A percentile compares a stretch with the other conserved stretches of the same genome.
Evolutionary conservation across 2,888 invertebrate species (phyloP).

Genomic region (Zhuqinia jingwanae): DNA sequence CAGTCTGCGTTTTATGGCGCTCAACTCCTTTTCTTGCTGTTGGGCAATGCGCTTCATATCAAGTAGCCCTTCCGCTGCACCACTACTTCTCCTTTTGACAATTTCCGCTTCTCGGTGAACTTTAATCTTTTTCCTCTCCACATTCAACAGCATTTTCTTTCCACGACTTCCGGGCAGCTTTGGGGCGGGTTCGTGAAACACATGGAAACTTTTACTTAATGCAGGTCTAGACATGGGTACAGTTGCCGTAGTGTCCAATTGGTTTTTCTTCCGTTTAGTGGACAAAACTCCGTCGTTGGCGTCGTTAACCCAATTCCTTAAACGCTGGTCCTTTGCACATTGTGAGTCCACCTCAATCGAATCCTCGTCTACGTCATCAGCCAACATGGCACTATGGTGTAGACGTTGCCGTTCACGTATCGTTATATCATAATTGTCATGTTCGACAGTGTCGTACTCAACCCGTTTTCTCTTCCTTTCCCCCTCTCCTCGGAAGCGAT

Average conservation of each 20-base stretch:
- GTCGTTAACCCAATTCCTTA: slow-evolving; percentile 60
- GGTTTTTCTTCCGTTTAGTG: slow-evolving; percentile 31
- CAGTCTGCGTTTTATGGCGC: slow-evolving; percentile 46
- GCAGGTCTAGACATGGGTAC: slow-evolving; percentile 52
- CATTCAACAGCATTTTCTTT: slow-evolving; percentile 56
- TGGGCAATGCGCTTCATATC: slow-evolving; percentile 51
- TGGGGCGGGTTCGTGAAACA: slow-evolving; percentile 64
- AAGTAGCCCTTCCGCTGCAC: neutral
- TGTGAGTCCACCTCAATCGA: slow-evolving; percentile 17
- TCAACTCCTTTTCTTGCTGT: slow-evolving; percentile 52
- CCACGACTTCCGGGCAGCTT: slow-evolving; percentile 8
- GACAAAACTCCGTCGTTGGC: slow-evolving; percentile 40
- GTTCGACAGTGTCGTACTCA: slow-evolving; percentile 41
- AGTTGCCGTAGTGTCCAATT: neutral
- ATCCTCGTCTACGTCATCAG: slow-evolving; percentile 2
- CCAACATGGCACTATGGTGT: neutral
- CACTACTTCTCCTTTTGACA: slow-evolving; percentile 35
- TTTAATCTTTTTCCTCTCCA: slow-evolving; percentile 26
- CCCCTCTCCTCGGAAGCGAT: slow-evolving; percentile 36
- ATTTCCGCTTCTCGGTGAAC: neutral
- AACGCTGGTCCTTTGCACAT: slow-evolving; percentile 49
- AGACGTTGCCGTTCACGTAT: no score
- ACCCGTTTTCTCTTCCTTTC: slow-evolving; percentile 58
- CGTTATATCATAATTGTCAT: no score
- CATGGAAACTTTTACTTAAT: slow-evolving; percentile 23